A percentile compares a stretch with the other conserved stretches of the same genome.
Conservation (phyloP, 2,797 vertebrate genomes). For the Catostomus latipinnis region DNA sequence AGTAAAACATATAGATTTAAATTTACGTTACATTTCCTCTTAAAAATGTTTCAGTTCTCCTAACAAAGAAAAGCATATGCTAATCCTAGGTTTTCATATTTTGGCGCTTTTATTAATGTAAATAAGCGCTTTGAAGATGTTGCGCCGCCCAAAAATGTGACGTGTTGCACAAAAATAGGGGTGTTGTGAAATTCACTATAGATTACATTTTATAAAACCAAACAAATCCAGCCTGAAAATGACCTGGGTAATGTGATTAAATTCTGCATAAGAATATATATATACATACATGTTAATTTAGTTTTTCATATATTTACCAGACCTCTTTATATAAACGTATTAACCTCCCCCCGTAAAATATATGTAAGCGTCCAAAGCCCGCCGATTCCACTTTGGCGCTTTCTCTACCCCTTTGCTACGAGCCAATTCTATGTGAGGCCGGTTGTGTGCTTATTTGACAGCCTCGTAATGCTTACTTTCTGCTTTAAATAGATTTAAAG, state of each 20-base stretch:
- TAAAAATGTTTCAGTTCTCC: background rate
- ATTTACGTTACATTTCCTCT: background rate
- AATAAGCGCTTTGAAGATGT: constrained; percentile 22
- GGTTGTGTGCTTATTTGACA: constrained; percentile 25
- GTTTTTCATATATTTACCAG: background rate
- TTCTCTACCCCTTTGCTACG: background rate
- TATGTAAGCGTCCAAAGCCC: constrained; percentile 67
- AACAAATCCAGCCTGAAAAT: background rate
- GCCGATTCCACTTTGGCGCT: constrained; percentile 79
- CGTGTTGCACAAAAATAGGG: constrained; percentile 33
- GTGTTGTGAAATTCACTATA: background rate
- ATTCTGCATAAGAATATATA: too few species aligned
- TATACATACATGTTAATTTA: background rate
- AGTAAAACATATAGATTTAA: background rate
- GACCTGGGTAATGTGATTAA: accelerated
- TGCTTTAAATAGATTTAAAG: constrained; percentile 34
- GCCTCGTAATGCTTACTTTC: constrained; percentile 48
- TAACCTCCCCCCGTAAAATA: background rate
- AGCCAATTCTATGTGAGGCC: constrained; percentile 16
- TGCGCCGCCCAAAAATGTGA: constrained; percentile 35
- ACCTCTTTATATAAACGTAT: background rate
- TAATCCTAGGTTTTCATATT: constrained; percentile 31
- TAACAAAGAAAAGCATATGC: background rate
- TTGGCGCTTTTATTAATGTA: constrained; percentile 53
- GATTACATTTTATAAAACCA: background rate